Base-by-base conservation (phyloP, 2,797 vertebrate species). In the Tolypeutes matacus region DNA sequence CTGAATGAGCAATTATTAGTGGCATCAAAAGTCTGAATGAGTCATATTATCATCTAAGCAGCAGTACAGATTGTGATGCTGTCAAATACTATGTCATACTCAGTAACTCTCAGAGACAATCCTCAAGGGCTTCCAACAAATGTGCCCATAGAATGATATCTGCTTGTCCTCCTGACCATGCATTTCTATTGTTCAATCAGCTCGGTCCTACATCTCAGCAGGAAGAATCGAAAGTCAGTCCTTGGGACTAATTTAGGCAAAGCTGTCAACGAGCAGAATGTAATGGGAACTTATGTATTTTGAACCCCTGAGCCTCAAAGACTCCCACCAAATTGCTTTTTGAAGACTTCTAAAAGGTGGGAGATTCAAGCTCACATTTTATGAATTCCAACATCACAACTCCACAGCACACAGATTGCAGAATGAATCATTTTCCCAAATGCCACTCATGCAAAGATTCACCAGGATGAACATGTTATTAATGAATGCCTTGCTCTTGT, bases 361-460 rank as follows among this genome's bases (percentile, higher is more conserved):
- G 84, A 53, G 4, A 36, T 34, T 42, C 39, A 89, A 82, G 46
- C 31, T 90, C 65, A 36, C 12, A 69, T 73, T 77, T 87, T 88
- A 36, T 25, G 27, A 76, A 73, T 62, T 80, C 65, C n/a, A 82
- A 36, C 39, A 56, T 46, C 31, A 60, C 3, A 75, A 85, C 42
- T 34, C 42, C 18, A 21, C 3, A 2, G 49, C 20, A 80, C 72
- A 36, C 15, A 53, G 76, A 34, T 42, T 56, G 17, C 46, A 92
- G 91, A 83, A 90, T 34, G 62, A 92, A 70, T 12, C 21, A 8
- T 76, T 92, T 56, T 36, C 29, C 77, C 49, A 72, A 81, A 83
- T 60, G 72, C 76, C 72, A 31, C 49, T 91, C 64, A 76, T 69
- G 85, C 62, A 60, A 95, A 67, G 46, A 91, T 86, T 90, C 53